Evolutionary conservation across 2,888 invertebrate genomes (phyloP).

Genomic region (Nemoura dubitans): DNA sequence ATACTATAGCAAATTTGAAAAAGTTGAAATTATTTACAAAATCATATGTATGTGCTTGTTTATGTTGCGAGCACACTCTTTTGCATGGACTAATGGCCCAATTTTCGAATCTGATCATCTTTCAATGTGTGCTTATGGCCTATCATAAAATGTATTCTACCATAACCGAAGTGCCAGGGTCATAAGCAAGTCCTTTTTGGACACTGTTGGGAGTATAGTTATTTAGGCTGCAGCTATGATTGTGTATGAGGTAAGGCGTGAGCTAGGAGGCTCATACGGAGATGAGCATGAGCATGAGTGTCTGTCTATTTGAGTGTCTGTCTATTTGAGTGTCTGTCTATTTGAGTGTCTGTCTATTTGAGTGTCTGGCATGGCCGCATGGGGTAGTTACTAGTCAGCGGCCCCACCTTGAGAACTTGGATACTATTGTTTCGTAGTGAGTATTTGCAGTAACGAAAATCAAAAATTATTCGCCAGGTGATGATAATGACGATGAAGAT

Average conservation of each 20-base stretch:
- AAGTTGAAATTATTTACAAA: conserved; percentile 5
- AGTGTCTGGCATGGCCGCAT: background rate
- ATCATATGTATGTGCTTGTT: background rate
- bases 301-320: background rate
- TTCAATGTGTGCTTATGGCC: conserved; percentile 45
- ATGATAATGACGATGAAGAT: conserved; percentile 25
- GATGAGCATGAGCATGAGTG: background rate
- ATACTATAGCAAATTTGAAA: background rate
- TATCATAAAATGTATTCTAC: conserved; percentile 42
- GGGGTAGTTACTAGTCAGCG: conserved; percentile 8
- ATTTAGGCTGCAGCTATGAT: background rate
- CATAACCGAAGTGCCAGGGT: conserved; percentile 48
- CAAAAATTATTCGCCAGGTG: conserved; percentile 49
- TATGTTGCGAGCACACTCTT: background rate
- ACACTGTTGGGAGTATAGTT: conserved; percentile 24
- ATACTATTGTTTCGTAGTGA: conserved; percentile 42
- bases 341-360: background rate
- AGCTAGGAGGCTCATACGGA: background rate
- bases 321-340: background rate
- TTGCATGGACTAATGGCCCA: background rate
- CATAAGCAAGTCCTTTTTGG: conserved; percentile 42
- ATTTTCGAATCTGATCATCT: background rate
- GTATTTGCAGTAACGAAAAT: conserved; percentile 50
- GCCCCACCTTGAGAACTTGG: conserved; percentile 43
- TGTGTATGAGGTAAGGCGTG: background rate